Evolutionary conservation across 2,888 invertebrate genomes (phyloP), one percentile per base, ranked within the genome.

Genomic region (Sicus ferrugineus): DNA sequence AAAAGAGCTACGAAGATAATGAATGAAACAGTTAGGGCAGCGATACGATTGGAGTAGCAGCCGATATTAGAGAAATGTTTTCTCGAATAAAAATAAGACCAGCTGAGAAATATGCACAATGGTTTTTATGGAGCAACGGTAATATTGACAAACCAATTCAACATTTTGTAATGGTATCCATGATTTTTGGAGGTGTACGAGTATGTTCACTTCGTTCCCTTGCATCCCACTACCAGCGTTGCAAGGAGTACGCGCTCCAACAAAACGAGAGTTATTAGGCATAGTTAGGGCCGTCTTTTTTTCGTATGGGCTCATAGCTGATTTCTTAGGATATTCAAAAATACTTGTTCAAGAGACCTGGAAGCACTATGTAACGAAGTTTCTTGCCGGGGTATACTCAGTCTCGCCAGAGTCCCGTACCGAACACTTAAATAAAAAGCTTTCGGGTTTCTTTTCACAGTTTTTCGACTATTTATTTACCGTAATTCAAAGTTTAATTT

Each of bases 61-160:
- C 62, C 3, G 70, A 73, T 21, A 74, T 73, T 2, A 48, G 67
- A 1, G 70, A 74, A 54, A 73, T 70, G 64, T 69, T 73, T 50
- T 68, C 68, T 0, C 70, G 67, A 58, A 38, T 56, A 28, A 23
- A 56, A 46, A 69, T 70, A 28, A 30, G 38, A 4, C 59, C 11
- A 48, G 63, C 19, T 50, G 74, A 76, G 69, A 78, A 80, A 46
- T 77, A 62, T 59, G 50, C 61, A 2, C 70, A 67, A 48, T n/a
- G 73, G 11, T 71, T 73, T 67, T 19, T 71, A 5, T 81, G 78
- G 78, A 28, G 63, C 26, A 50, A 64, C 19, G 52, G 64, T 14
- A 21, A 63, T n/a, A 28, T 50, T 11, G n/a, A 16, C 3, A 9
- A 52, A 67, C 75, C 75, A 1, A 58, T 69, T 31, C 71, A 71